Conservation (phyloP, 2,113 vertebrate genomes). For the Chelonoidis abingdonii region DNA sequence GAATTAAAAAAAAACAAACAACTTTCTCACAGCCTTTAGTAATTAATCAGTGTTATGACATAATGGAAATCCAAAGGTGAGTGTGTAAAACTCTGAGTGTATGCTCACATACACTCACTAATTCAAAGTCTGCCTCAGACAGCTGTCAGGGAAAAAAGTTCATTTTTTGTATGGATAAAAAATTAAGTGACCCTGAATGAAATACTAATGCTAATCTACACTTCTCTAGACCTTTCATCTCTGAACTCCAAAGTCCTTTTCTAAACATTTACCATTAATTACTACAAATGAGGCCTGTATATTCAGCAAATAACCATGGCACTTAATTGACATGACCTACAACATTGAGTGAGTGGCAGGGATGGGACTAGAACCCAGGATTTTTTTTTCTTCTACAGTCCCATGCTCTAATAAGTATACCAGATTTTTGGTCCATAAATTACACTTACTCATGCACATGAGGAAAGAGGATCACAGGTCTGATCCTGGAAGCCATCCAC, state of each 20-base stretch:
- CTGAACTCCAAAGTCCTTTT: neutral
- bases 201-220: neutral
- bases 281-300: neutral
- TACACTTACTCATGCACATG: neutral
- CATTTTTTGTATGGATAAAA: neutral
- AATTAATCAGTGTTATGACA: too few relatives aligned
- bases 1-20: too few relatives aligned
- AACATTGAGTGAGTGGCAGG: neutral
- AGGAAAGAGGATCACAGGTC: neutral
- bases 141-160: neutral
- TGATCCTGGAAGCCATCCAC: neutral
- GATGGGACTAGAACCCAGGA: neutral
- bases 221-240: neutral
- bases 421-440: neutral
- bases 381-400: neutral
- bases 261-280: neutral
- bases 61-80: accelerated
- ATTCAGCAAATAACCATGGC: neutral
- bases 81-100: neutral
- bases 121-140: neutral
- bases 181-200: neutral
- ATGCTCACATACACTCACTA: neutral
- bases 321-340: accelerated
- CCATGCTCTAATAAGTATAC: neutral
- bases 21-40: too few relatives aligned